Base-by-base conservation (phyloP, 2,888 invertebrate genomes). In the Pardosa pseudoannulata region DNA sequence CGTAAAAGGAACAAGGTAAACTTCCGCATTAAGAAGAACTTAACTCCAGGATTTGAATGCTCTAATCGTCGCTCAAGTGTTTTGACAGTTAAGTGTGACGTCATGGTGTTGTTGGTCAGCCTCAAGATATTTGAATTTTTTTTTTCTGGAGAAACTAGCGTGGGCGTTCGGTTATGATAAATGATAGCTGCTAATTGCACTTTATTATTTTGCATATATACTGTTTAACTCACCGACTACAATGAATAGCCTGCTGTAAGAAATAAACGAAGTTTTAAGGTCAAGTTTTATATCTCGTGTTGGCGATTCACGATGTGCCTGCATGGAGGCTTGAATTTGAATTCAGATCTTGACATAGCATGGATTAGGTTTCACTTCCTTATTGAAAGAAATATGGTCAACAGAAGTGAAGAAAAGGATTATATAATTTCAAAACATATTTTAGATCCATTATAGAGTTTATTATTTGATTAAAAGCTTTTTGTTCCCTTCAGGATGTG, bases 1-100 rank as follows among this genome's bases (percentile, higher is more conserved):
- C 56, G 56, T 23, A 56, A 56, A 23, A 56, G 56, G 23, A 23
- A 56, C 23, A 56, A 56, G 56, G 56, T 56, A 56, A 56, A 56
- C 56, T 56, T 56, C 56, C 56, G 56, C 23, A 23, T 56, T 56
- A 23, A 23, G 16, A 56, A 23, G 19, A 23, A 23, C 1, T 2
- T 56, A 56, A 56, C 19, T 23, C 23, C 23, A 5, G 56, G n/a
- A 46, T 46, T 46, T 46, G 16, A 56, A 56, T 56, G 11, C 23
- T 6, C 13, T 23, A 56, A 56, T 56, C 56, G 23, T 23, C 56
- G 56, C 16, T 56, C 56, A 23, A 23, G 23, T 2, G 56, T 56
- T 56, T 56, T 56, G 56, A 56, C 56, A 56, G 56, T 46, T 6
- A 6, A 6, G 19, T 5, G 56, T 56, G 56, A 56, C 56, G 56